These are phyloP conservation scores for Coracias cyanogaster DNA, from an alignment of 2,797 vertebrate species.

Conservation along the genomic window DNA sequence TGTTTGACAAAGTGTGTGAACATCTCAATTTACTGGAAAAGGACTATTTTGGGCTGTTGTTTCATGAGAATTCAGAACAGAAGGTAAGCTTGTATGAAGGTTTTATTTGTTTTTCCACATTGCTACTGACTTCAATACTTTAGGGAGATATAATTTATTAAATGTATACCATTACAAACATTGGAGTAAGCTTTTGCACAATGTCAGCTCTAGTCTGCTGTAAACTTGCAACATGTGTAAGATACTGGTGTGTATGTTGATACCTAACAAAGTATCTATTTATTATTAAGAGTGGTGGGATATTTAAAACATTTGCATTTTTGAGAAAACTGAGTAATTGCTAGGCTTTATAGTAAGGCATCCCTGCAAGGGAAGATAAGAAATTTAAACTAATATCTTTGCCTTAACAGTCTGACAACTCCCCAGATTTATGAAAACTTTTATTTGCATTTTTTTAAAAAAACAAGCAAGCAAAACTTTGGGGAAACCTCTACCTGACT, in stretches of 20 bases:
- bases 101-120: background rate
- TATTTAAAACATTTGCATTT: background rate
- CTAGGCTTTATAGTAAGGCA: background rate
- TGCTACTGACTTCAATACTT: background rate
- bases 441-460: background rate
- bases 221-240: background rate
- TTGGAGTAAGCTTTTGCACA: background rate
- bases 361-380: background rate
- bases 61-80: constrained; percentile 87
- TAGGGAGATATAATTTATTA: background rate
- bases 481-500: background rate
- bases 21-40: constrained; percentile 96
- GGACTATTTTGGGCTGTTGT: constrained; percentile 94
- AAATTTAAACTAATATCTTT: background rate
- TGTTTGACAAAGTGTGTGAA: constrained; percentile 93
- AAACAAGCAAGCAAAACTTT: background rate
- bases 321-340: background rate
- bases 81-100: constrained; percentile 78
- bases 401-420: background rate
- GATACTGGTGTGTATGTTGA: background rate
- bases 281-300: background rate
- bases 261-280: background rate
- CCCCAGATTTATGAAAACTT: background rate
- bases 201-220: background rate
- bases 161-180: background rate